These are phyloP conservation scores for Drosophila busckii DNA, from an alignment of 1,140 invertebrate species.

Conservation along the genomic window DNA sequence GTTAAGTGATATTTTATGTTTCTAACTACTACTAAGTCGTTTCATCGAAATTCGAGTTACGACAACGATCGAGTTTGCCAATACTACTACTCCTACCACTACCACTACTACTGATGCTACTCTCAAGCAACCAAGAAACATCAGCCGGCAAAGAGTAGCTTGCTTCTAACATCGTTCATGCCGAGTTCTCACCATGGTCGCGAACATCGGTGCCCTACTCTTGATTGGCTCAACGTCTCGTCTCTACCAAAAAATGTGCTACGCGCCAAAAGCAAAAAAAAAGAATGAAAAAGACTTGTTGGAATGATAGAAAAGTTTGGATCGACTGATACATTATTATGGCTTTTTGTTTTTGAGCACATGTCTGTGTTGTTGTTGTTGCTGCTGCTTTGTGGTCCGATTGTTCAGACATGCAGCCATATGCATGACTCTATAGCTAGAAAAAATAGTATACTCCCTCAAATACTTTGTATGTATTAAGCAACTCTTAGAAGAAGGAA, in stretches of 20 bases:
- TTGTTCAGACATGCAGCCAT: too few species aligned
- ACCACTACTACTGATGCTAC: slow-evolving; percentile 41
- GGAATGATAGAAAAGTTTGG: too few species aligned
- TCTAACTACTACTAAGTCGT: slow-evolving; percentile 40
- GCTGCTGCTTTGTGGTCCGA: slow-evolving; percentile 9
- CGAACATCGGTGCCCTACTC: slow-evolving; percentile 1
- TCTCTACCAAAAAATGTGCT: slow-evolving; percentile 8
- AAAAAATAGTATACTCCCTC: too few species aligned
- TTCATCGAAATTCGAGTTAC: slow-evolving; percentile 27
- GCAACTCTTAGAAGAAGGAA: background rate
- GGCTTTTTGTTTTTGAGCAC: background rate
- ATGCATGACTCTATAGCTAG: too few species aligned
- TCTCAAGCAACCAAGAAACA: slow-evolving; percentile 47
- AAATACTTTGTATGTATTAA: background rate
- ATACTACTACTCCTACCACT: slow-evolving; percentile 41
- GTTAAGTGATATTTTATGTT: slow-evolving; percentile 53
- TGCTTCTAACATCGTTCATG: slow-evolving; percentile 24
- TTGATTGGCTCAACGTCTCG: slow-evolving; percentile 1
- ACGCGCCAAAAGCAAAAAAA: slow-evolving; percentile 3
- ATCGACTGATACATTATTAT: slow-evolving; percentile 10
- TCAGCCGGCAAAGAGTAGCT: slow-evolving; percentile 19
- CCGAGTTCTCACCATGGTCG: slow-evolving; percentile 15
- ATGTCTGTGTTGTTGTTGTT: background rate
- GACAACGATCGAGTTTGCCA: slow-evolving; percentile 55
- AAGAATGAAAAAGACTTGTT: too few species aligned